Base-by-base conservation (phyloP, 2,113 vertebrate species). In the Melanostigma gelatinosum region DNA sequence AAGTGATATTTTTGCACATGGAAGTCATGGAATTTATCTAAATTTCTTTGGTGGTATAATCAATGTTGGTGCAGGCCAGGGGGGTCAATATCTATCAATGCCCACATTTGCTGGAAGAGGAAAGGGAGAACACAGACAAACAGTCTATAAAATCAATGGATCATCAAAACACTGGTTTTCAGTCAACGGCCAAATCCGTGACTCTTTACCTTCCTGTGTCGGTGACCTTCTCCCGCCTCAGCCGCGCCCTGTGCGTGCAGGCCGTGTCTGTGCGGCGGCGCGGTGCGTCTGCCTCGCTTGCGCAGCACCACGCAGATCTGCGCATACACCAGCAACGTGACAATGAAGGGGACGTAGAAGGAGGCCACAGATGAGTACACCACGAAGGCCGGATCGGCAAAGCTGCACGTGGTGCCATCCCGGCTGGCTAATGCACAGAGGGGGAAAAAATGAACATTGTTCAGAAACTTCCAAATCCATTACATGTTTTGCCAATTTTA, bases 281-380 rank as follows among this genome's bases (percentile, higher is more conserved):
- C 94, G 0, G 94, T 94, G 76, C 94, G 93, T 44, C 94, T 88
- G 80, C 94, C 93, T 0, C 95, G 90, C 42, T 89, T 91, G 58
- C 91, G 94, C 80, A 95, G 88, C 27, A 95, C 94, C 81, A 95
- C 87, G 34, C 94, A 95, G 93, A 95, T 95, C 93, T 95, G 95
- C 1, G 85, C 94, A 12, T 95, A 95, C 62, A 95, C 95, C 85
- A 95, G 88, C 87, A 95, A 55, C 0, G 95, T 95, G 8, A 95
- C 93, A 18, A 95, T 95, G 91, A 95, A 95, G 71, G 95, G 94
- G 6, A 95, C 94, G 63, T 95, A 95, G 90, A 95, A 95, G 55
- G 95, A 95, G 13, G 94, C 95, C 58, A 95, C 94, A 0, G 95
- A 95, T 0, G 95, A 95, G 86, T 95, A 95, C 22, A 95, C 92